Evolutionary conservation across 2,888 invertebrate genomes (phyloP).

Genomic region (Sturmia bella): DNA sequence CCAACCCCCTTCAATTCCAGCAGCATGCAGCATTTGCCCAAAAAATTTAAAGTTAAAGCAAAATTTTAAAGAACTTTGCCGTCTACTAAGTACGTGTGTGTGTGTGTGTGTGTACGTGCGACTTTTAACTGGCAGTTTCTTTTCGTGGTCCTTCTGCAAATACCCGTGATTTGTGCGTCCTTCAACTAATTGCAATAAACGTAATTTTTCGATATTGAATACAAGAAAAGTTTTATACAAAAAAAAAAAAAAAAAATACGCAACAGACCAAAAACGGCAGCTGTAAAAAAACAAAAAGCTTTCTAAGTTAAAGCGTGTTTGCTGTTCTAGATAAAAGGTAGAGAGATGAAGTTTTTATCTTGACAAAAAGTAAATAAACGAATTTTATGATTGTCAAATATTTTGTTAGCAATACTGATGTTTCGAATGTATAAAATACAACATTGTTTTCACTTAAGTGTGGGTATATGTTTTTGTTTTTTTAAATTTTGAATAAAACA

Average conservation of each 20-base stretch:
- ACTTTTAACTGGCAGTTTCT: constrained; percentile 25
- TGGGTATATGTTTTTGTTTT: neutral
- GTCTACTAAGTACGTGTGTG: neutral
- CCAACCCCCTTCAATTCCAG: constrained; percentile 1
- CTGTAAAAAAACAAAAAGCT: constrained; percentile 47
- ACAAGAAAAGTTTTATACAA: constrained; percentile 6
- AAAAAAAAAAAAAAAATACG: constrained; percentile 2
- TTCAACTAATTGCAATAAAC: too few species aligned
- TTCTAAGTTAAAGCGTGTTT: constrained; percentile 1
- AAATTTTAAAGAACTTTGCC: constrained; percentile 2
- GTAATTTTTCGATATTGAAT: constrained; percentile 44
- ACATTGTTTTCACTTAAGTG: too few species aligned
- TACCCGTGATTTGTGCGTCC: neutral
- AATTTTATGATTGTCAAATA: constrained; percentile 15
- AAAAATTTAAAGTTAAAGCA: constrained; percentile 13
- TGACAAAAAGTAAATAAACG: neutral
- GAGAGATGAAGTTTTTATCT: constrained; percentile 27
- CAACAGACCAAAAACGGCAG: constrained; percentile 26
- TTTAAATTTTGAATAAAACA: constrained; percentile 9
- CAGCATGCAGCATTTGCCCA: constrained; percentile 56
- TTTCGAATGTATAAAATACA: constrained; percentile 1
- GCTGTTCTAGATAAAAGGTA: constrained; percentile 40
- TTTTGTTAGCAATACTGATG: constrained; percentile 6
- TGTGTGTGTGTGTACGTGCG: neutral
- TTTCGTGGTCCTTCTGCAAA: constrained; percentile 11